Base-by-base conservation (phyloP, 1,140 invertebrate genomes). In the Phymorhynchus buccinoides region DNA sequence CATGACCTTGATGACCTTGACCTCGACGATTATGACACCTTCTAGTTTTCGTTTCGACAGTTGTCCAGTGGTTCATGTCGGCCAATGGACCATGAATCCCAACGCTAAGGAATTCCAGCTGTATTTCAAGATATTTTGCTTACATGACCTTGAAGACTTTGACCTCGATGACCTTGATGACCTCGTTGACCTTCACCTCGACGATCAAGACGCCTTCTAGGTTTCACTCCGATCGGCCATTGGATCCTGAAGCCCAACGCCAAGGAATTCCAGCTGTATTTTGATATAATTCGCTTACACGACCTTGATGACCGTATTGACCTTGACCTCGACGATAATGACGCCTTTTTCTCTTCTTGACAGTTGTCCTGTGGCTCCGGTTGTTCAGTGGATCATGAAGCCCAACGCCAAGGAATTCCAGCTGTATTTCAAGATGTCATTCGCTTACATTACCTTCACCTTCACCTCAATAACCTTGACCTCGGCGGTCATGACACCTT, bases 181-280 rank as follows among this genome's bases (percentile, higher is more conserved):
- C n/a, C n/a, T n/a, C n/a, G n/a, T n/a, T n/a, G n/a, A n/a, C n/a
- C n/a, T n/a, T n/a, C n/a, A n/a, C n/a, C n/a, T n/a, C n/a, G 79
- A 80, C n/a, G n/a, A n/a, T n/a, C n/a, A n/a, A n/a, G n/a, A n/a
- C n/a, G n/a, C n/a, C n/a, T n/a, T n/a, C n/a, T n/a, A n/a, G n/a
- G n/a, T n/a, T n/a, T n/a, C n/a, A n/a, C n/a, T 30, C 79, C 79
- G 32, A 52, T 80, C 12, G 79, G 79, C 27, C 79, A 80, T 44
- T 80, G 79, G 79, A 80, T 80, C 16, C 56, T 80, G 79, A 80
- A 80, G 32, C 79, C 79, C 18, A 80, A 80, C 52, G 79, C 79
- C 35, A 80, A 80, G 52, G 79, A 80, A 3, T 80, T 80, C 37
- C 79, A 80, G 3, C 79, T 80, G 7, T 80, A 80, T 32, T 80